phyloP scores from a whole-genome alignment of 2,113 vertebrate genomes.

The Aldabrachelys gigantea region DNA sequence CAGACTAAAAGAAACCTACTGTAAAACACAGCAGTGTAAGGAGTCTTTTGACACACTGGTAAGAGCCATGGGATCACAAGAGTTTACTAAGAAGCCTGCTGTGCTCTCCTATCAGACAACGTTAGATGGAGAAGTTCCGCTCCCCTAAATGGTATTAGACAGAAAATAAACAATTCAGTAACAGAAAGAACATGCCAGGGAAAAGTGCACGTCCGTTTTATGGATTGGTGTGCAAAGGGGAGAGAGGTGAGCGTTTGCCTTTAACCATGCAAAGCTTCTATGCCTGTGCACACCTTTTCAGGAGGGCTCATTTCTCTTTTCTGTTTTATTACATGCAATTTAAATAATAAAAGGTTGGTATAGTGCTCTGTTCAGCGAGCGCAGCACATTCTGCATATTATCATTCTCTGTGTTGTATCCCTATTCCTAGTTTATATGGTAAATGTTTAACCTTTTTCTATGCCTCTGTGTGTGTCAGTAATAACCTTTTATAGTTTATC shows the following conservation, averaged over 20 bases:
- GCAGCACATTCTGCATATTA: not conserved
- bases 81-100: not conserved
- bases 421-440: not conserved
- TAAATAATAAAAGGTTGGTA: not conserved
- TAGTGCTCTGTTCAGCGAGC: not conserved
- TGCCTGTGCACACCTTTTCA: not conserved
- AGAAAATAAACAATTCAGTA: not conserved
- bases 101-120: not conserved
- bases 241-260: not conserved
- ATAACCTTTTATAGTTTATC: not conserved
- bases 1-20: not conserved
- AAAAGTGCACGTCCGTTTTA: not conserved
- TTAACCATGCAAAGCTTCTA: not conserved
- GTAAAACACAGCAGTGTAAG: not conserved
- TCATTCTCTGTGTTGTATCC: not conserved
- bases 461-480: not conserved
- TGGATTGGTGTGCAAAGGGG: not conserved
- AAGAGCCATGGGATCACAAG: not conserved
- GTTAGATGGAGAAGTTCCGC: not conserved
- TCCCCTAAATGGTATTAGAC: not conserved
- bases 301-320: not conserved
- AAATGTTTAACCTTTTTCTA: not conserved
- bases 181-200: not conserved
- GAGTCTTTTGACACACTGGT: not conserved
- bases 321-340: not conserved